Evolutionary conservation across 2,888 invertebrate genomes (phyloP), one percentile per base, ranked within the genome.

Genomic region (Troglohyphantes excavatus): DNA sequence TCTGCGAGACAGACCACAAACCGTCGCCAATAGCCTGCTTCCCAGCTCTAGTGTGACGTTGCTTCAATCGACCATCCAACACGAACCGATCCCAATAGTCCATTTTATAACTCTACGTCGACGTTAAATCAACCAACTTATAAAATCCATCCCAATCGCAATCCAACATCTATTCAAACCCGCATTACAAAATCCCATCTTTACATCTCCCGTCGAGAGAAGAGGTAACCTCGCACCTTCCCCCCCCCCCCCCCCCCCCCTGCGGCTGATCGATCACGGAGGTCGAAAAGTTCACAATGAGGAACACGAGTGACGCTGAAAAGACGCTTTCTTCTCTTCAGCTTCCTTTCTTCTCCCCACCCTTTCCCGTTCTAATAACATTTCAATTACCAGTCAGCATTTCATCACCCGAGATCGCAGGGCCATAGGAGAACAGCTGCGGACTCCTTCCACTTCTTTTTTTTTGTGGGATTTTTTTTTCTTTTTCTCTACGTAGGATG

Each of bases 351-450:
- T 27, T 53, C 61, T 59, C 29, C 46, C 29, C 43, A 43, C 78
- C 19, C 46, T 43, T 72, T 59, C 59, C 70, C n/a, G 9, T 39
- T 82, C 82, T 82, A 82, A 82, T 82, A 70, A 82, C 82, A 82
- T 70, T 82, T 82, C 82, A 82, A 82, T 82, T 82, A 82, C 82
- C 70, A 82, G 70, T 70, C 70, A 61, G 53, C 63, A 65, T 78
- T 78, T 78, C 78, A 78, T 78, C 82, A 82, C 29, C 29, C 13
- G 26, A 72, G 61, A 53, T n/a, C n/a, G n/a, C n/a, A n/a, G n/a
- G n/a, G 59, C 78, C n/a, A 21, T 63, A 39, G 63, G 13, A 67
- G 79, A 67, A 53, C 79, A 81, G 79, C 67, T 81, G 79, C 46
- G 43, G 65, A 61, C 59, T 39, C 63, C 61, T 63, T 63, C 39